Percentiles rank a stretch among this genome's conserved stretches.
phyloP scores from a whole-genome alignment of 2,888 invertebrate species.

The Antheraea yamamai region DNA sequence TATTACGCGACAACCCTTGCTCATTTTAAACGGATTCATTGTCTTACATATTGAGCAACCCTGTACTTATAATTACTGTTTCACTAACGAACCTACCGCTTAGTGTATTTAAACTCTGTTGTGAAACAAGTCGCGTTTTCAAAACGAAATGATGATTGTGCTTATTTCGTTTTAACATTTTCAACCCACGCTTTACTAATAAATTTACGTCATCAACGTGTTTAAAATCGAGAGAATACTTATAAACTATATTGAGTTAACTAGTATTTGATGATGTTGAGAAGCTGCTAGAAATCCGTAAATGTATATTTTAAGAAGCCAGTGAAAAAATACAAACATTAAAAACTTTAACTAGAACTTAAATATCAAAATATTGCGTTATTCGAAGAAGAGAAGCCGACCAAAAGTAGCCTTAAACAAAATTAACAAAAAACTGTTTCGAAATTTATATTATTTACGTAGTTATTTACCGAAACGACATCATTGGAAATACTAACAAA shows the following conservation, averaged over 20 bases:
- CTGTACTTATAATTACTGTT: no score
- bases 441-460: not conserved
- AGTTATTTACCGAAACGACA: not conserved
- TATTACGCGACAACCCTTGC: no score
- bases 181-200: not conserved
- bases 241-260: not conserved
- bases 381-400: not conserved
- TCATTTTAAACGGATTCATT: no score
- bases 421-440: not conserved
- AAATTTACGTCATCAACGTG: not conserved
- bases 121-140: no score
- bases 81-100: no score
- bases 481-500: no score
- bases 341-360: not conserved
- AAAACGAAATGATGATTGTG: not conserved
- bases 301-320: not conserved
- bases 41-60: no score
- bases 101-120: no score
- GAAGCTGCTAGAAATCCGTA: not conserved
- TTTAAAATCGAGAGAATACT: not conserved
- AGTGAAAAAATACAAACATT: not conserved
- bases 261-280: not conserved
- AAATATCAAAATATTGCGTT: not conserved
- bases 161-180: not conserved
- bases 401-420: not conserved